Evolutionary conservation across 2,113 vertebrate genomes (phyloP).

Genomic region (Perccottus glenii): DNA sequence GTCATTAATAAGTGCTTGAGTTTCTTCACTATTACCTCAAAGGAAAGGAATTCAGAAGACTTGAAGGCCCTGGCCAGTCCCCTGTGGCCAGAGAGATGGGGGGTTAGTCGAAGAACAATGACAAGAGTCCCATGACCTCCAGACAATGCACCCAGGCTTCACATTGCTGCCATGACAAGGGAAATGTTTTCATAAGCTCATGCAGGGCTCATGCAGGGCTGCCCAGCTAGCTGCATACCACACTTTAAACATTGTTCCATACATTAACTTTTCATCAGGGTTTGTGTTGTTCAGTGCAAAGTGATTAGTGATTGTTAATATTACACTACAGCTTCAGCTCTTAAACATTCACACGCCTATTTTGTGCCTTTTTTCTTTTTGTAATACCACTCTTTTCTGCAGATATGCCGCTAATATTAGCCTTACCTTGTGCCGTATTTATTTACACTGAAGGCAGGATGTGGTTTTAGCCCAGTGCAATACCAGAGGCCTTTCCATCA

Average conservation of each 20-base stretch:
- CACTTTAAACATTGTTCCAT: background rate
- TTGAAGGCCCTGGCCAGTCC: constrained; percentile 47
- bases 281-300: background rate
- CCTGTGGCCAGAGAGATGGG: constrained; percentile 52
- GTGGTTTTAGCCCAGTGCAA: constrained; percentile 56
- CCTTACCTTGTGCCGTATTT: constrained; percentile 46
- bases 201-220: constrained; percentile 9
- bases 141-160: constrained; percentile 63
- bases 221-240: background rate
- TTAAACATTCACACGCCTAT: background rate
- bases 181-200: constrained; percentile 58
- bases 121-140: constrained; percentile 67
- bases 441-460: constrained; percentile 66
- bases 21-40: constrained; percentile 73
- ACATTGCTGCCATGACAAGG: constrained; percentile 41
- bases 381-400: background rate
- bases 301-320: background rate
- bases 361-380: constrained; percentile 1
- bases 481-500: constrained; percentile 59
- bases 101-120: constrained; percentile 60
- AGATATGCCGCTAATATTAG: constrained; percentile 60
- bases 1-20: constrained; percentile 69
- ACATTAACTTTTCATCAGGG: background rate
- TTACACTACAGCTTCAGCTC: background rate
- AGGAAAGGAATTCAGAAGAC: constrained; percentile 76